Conservation (phyloP, 92 coral and sea anemone species). For the Montipora capitata region DNA sequence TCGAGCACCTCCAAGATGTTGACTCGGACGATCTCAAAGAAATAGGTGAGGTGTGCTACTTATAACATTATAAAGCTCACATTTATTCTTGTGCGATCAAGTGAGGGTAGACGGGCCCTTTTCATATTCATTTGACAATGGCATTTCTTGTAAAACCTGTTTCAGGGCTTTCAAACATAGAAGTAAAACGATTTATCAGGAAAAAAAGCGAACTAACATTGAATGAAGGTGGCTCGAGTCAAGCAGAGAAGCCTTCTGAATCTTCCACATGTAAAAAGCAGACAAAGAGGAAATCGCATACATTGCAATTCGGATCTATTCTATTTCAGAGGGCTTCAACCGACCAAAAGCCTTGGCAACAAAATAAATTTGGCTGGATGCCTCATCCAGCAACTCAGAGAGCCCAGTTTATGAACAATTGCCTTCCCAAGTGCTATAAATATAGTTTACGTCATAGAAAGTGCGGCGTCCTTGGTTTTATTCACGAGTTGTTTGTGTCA, state of each 20-base stretch:
- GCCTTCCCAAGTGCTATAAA: conserved; percentile 23
- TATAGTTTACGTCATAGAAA: too few relatives aligned
- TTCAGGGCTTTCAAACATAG: conserved; percentile 26
- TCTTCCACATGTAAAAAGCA: not conserved
- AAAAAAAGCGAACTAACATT: conserved; percentile 24
- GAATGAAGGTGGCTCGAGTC: conserved; percentile 11
- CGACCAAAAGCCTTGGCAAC: conserved; percentile 50
- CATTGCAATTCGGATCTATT: not conserved
- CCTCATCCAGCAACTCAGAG: conserved; percentile 56
- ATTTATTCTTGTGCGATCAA: not conserved
- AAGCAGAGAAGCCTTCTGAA: conserved; percentile 22
- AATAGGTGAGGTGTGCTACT: not conserved
- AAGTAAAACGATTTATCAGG: not conserved
- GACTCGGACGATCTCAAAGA: not conserved
- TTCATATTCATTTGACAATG: not conserved
- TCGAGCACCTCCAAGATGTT: not conserved
- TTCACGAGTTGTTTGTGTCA: too few relatives aligned
- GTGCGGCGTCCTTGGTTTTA: too few relatives aligned
- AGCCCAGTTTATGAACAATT: conserved; percentile 54
- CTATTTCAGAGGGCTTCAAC: conserved; percentile 8
- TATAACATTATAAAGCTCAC: not conserved
- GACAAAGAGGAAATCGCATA: not conserved
- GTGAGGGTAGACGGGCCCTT: not conserved
- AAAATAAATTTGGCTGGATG: conserved; percentile 62
- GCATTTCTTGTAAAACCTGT: conserved; percentile 11